phyloP scores from a whole-genome alignment of 2,888 invertebrate genomes.

The Amblyteles armatorius region DNA sequence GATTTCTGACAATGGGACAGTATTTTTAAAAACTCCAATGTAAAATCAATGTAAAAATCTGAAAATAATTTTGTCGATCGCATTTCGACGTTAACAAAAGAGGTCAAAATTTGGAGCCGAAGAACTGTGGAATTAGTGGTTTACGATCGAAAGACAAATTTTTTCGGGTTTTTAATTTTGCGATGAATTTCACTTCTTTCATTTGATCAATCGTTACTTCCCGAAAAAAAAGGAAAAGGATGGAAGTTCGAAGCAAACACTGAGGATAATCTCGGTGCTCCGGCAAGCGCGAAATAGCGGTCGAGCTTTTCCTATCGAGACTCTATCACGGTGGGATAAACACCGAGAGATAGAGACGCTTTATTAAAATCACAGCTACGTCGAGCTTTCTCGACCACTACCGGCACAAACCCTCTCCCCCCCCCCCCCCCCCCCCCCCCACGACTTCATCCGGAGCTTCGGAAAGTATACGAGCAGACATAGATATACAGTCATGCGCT shows the following conservation, averaged over 20 bases:
- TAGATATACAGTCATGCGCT: neutral
- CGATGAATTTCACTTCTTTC: neutral
- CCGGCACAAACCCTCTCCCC: too few relatives aligned
- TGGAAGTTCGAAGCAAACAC: neutral
- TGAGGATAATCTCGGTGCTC: conserved; percentile 7
- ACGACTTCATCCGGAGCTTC: neutral
- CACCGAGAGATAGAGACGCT: conserved; percentile 4
- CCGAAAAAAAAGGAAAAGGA: neutral
- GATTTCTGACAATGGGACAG: too few relatives aligned
- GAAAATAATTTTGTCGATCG: neutral
- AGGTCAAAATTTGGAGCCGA: neutral
- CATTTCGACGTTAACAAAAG: neutral
- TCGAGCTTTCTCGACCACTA: conserved; percentile 10
- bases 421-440: too few relatives aligned
- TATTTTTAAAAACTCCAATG: too few relatives aligned
- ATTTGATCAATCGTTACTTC: neutral
- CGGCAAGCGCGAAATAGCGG: conserved; percentile 5
- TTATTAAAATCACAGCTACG: conserved; percentile 55
- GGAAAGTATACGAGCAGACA: neutral
- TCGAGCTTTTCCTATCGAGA: conserved; percentile 8
- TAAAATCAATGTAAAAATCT: too few relatives aligned
- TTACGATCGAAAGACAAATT: neutral
- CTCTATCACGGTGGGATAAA: conserved; percentile 35
- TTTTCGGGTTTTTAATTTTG: neutral
- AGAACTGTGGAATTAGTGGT: neutral